Conservation (phyloP, 2,888 invertebrate genomes). For the Drosophila mercatorum region DNA sequence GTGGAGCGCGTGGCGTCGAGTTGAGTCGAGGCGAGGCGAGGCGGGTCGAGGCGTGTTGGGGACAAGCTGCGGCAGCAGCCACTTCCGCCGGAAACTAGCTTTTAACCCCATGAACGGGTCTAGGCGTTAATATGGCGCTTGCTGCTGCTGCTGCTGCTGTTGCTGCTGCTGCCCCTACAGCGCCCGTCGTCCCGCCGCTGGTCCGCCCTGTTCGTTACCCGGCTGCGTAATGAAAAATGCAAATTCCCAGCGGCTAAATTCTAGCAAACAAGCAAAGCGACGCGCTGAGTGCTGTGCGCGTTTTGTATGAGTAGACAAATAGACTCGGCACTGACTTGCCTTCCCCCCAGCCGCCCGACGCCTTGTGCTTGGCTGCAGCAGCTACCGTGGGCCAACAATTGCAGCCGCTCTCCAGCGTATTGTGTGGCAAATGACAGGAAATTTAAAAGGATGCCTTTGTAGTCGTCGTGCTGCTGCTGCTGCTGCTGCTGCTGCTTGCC, state of each 20-base stretch:
- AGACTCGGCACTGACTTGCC: conserved; percentile 64
- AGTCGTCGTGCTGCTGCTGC: conserved; percentile 63
- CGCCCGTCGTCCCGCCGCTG: not conserved
- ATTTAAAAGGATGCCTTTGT: conserved; percentile 81
- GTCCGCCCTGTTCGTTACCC: conserved; percentile 39
- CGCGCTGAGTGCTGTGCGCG: conserved; percentile 65
- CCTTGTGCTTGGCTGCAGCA: conserved; percentile 28
- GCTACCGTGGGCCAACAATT: conserved; percentile 62
- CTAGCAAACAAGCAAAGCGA: conserved; percentile 81
- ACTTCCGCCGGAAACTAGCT: conserved; percentile 82
- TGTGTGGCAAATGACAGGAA: conserved; percentile 81
- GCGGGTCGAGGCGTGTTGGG: conserved; percentile 40
- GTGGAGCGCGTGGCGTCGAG: conserved; percentile 4
- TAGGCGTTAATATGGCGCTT: conserved; percentile 79
- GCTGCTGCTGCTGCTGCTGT: conserved; percentile 10
- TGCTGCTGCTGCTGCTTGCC: conserved; percentile 51
- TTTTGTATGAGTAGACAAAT: conserved; percentile 66
- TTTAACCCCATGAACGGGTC: conserved; percentile 78
- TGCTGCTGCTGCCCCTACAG: conserved; percentile 4
- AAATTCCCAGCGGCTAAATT: conserved; percentile 83
- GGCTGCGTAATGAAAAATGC: conserved; percentile 83
- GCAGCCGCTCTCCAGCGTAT: conserved; percentile 77
- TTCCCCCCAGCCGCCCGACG: not conserved
- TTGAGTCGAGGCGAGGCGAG: not conserved
- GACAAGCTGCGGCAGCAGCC: conserved; percentile 74